A percentile compares a stretch with the other conserved stretches of the same genome.
These are phyloP conservation scores for Ciona savignyi DNA, from an alignment of 23 tunicate genomes.

Conservation along the genomic window DNA sequence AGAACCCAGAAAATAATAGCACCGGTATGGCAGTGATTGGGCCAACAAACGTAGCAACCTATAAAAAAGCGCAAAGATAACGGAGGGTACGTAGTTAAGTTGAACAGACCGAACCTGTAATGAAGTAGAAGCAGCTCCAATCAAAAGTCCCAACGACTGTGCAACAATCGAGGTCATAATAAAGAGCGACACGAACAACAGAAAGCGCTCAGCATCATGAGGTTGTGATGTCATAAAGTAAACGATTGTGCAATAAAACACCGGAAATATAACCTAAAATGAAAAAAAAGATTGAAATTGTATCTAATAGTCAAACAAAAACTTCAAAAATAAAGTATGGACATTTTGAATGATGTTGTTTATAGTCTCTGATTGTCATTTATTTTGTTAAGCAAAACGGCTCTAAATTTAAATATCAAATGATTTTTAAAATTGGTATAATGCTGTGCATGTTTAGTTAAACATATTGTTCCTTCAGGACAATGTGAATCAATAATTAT, in stretches of 20 bases:
- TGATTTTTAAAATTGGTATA: too few species aligned
- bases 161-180: conserved; percentile 97
- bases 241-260: conserved; percentile 79
- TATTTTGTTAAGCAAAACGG: too few species aligned
- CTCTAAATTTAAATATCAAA: too few species aligned
- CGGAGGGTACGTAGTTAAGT: too few species aligned
- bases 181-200: conserved; percentile 47
- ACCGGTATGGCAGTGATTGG: conserved; percentile 91
- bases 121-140: conserved; percentile 94
- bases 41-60: conserved; percentile 97
- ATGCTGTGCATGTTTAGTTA: too few species aligned
- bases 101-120: too few species aligned
- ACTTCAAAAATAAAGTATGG: too few species aligned
- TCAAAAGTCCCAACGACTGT: conserved; percentile 79
- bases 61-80: neutral
- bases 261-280: conserved; percentile 79
- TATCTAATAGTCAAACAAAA: too few species aligned
- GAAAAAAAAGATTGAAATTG: neutral
- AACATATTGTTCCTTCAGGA: too few species aligned
- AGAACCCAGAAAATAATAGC: conserved; percentile 94
- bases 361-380: too few species aligned
- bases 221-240: conserved; percentile 99
- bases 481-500: too few species aligned
- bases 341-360: too few species aligned
- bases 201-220: conserved; percentile 59